Percentiles rank a stretch among this genome's conserved stretches.
phyloP scores from a whole-genome alignment of 1,140 invertebrate genomes.

The Drosophila tristis region DNA sequence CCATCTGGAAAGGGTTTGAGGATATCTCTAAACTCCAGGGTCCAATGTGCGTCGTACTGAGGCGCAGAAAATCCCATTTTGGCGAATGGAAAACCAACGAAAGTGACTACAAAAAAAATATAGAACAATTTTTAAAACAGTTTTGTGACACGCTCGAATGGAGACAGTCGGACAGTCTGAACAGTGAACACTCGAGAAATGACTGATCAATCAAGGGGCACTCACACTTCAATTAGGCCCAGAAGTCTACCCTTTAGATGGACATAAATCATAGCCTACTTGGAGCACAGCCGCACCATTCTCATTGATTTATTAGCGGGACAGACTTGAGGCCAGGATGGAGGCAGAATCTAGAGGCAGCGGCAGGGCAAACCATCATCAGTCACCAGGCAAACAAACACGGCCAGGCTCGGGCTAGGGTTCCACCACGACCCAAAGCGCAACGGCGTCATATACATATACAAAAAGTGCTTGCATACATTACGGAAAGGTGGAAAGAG shows the following conservation, averaged over 20 bases:
- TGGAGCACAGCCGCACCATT: conserved; percentile 14
- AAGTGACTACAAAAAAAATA: background rate
- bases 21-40: conserved; percentile 11
- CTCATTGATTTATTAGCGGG: conserved; percentile 66
- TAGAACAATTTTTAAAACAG: background rate
- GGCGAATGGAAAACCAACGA: background rate
- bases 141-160: background rate
- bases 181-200: background rate
- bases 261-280: conserved; percentile 59
- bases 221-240: conserved; percentile 33
- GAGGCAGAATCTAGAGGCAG: conserved; percentile 4
- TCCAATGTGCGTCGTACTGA: conserved; percentile 15
- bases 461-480: conserved; percentile 63
- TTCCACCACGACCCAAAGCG: conserved; percentile 22
- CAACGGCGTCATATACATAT: conserved; percentile 45
- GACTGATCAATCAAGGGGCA: conserved; percentile 31
- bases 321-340: conserved; percentile 9
- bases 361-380: conserved; percentile 62
- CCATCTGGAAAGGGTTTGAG: conserved; percentile 11
- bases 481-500: conserved; percentile 29
- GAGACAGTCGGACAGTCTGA: background rate
- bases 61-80: conserved; percentile 3
- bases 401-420: background rate
- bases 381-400: conserved; percentile 74
- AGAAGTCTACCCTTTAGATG: conserved; percentile 23